phyloP scores from a whole-genome alignment of 2,888 invertebrate genomes.

The Apodemia hepburni region DNA sequence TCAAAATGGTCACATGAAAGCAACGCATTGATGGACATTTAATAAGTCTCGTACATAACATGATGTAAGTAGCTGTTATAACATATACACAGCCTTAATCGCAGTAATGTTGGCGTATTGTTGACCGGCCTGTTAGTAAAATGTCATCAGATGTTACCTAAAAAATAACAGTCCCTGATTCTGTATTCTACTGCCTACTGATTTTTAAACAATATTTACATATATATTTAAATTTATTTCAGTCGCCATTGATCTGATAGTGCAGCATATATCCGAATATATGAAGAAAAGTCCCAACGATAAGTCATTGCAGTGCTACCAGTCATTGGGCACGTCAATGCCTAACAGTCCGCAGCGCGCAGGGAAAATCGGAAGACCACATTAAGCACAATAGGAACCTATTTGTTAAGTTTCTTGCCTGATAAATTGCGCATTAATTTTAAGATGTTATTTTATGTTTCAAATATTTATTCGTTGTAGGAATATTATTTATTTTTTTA shows the following conservation, averaged over 20 bases:
- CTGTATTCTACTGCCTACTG: background rate
- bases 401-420: constrained; percentile 1
- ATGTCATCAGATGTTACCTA: too few relatives aligned
- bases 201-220: background rate
- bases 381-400: constrained; percentile 39
- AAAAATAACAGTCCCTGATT: too few relatives aligned
- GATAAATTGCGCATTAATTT: background rate
- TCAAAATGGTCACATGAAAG: too few relatives aligned
- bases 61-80: too few relatives aligned
- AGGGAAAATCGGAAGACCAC: constrained; percentile 62
- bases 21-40: too few relatives aligned
- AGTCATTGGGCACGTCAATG: constrained; percentile 48
- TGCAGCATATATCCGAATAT: constrained; percentile 97
- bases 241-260: constrained; percentile 98
- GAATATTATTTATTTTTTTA: constrained; percentile 1
- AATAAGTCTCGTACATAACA: too few relatives aligned
- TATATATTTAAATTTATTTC: constrained; percentile 63
- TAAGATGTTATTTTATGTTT: constrained; percentile 7
- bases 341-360: constrained; percentile 65
- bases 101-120: too few relatives aligned
- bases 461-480: background rate
- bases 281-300: constrained; percentile 74
- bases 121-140: too few relatives aligned
- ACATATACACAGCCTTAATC: too few relatives aligned
- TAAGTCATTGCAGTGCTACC: constrained; percentile 42